Evolutionary conservation across 2,888 invertebrate genomes (phyloP).

Genomic region (Arenicola marina): DNA sequence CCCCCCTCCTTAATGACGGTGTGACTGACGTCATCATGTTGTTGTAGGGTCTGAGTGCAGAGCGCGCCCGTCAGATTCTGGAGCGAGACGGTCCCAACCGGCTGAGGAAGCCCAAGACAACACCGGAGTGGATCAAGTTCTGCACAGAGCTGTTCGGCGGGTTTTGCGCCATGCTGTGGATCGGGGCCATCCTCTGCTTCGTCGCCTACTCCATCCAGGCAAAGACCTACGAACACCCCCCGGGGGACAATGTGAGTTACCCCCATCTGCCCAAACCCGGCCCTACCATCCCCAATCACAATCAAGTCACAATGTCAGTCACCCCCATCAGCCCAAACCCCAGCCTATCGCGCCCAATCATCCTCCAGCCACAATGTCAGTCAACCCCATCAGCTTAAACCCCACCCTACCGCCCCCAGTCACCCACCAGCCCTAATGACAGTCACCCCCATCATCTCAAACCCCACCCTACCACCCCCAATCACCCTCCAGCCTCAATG

Average conservation of each 20-base stretch:
- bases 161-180: slow-evolving; percentile 56
- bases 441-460: too few species aligned
- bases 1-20: too few species aligned
- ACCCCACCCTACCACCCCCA: too few species aligned
- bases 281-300: too few species aligned
- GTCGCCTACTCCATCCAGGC: slow-evolving; percentile 75
- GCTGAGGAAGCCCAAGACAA: slow-evolving; percentile 55
- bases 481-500: too few species aligned
- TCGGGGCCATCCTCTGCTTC: slow-evolving; percentile 76
- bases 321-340: too few species aligned
- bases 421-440: too few species aligned
- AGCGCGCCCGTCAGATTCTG: slow-evolving; percentile 44
- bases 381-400: too few species aligned
- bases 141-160: slow-evolving; percentile 56
- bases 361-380: too few species aligned
- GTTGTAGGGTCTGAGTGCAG: slow-evolving; percentile 46
- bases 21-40: not conserved
- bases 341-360: too few species aligned
- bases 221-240: slow-evolving; percentile 89
- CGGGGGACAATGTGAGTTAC: slow-evolving; percentile 80
- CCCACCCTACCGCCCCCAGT: too few species aligned
- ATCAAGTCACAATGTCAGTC: not conserved
- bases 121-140: slow-evolving; percentile 59
- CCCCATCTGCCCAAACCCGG: too few species aligned
- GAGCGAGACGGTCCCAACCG: slow-evolving; percentile 56